phyloP scores from a whole-genome alignment of 2,113 vertebrate genomes.

The Xenus cinereus region DNA sequence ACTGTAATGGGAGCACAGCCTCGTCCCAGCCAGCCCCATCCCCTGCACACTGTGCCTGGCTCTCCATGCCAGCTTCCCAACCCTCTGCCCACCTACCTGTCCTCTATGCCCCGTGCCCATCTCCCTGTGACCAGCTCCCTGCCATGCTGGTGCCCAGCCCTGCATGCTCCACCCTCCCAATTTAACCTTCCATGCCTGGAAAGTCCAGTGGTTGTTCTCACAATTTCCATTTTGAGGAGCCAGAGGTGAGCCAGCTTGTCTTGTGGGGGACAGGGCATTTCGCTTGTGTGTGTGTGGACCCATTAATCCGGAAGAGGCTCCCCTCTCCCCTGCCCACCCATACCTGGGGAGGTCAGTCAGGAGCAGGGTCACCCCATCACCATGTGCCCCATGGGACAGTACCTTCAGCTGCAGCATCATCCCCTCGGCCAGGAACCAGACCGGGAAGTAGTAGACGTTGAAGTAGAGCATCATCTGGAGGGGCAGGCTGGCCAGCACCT shows the following conservation, averaged over 20 bases:
- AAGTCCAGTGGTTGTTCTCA: background rate
- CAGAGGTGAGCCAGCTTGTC: accelerated
- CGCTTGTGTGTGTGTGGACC: background rate
- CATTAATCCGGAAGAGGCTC: background rate
- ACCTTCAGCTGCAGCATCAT: conserved; percentile 86
- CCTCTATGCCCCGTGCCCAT: background rate
- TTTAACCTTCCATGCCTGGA: background rate
- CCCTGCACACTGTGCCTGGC: background rate
- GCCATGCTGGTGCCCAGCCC: background rate
- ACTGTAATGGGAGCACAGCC: conserved; percentile 62
- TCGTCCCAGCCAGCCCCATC: background rate
- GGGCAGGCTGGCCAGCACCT: conserved; percentile 79
- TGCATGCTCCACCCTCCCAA: background rate
- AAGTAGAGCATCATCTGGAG: conserved; percentile 89
- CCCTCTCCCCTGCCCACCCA: too few species aligned
- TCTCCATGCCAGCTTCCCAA: too few species aligned
- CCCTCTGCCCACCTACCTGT: too few species aligned
- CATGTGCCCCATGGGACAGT: accelerated
- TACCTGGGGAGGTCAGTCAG: background rate
- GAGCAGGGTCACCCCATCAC: background rate
- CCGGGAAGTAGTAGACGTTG: conserved; percentile 80
- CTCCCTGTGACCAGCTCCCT: background rate
- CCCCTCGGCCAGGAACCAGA: conserved; percentile 83
- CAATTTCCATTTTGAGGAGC: background rate
- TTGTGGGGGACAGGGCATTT: background rate